Conservation (phyloP, 2,113 vertebrate genomes). For the Paedocypris sp. region DNA sequence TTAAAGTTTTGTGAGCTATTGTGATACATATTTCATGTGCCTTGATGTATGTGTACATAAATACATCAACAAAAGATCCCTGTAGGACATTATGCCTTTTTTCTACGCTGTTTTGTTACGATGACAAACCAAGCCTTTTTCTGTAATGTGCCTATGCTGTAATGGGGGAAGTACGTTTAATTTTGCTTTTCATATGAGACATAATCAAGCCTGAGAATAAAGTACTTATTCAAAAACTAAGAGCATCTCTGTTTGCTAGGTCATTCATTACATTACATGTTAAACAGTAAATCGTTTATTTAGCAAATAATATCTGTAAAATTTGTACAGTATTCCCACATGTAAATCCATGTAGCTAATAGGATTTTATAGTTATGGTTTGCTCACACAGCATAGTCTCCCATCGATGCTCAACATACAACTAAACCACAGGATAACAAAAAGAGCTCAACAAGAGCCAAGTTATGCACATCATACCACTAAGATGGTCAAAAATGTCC, state of each 20-base stretch:
- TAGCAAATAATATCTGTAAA: conserved; percentile 64
- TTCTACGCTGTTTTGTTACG: conserved; percentile 38
- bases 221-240: conserved; percentile 56
- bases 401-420: conserved; percentile 50
- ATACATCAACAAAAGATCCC: conserved; percentile 37
- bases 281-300: conserved; percentile 60
- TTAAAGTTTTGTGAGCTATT: background rate
- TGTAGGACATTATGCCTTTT: conserved; percentile 31
- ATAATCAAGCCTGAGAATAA: conserved; percentile 71
- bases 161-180: conserved; percentile 54
- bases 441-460: conserved; percentile 34
- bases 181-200: conserved; percentile 72
- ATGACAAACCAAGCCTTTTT: conserved; percentile 56
- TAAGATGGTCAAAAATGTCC: background rate
- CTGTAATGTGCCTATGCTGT: conserved; percentile 70
- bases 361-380: conserved; percentile 32
- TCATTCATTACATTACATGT: conserved; percentile 6
- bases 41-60: conserved; percentile 32
- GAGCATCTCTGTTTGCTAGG: conserved; percentile 19
- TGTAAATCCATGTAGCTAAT: conserved; percentile 44
- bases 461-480: conserved; percentile 38
- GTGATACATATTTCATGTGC: conserved; percentile 41
- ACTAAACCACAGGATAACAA: conserved; percentile 28
- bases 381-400: conserved; percentile 30
- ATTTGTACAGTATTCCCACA: conserved; percentile 54